Conservation (phyloP, 2,888 invertebrate genomes). For the Merodon equestris region DNA sequence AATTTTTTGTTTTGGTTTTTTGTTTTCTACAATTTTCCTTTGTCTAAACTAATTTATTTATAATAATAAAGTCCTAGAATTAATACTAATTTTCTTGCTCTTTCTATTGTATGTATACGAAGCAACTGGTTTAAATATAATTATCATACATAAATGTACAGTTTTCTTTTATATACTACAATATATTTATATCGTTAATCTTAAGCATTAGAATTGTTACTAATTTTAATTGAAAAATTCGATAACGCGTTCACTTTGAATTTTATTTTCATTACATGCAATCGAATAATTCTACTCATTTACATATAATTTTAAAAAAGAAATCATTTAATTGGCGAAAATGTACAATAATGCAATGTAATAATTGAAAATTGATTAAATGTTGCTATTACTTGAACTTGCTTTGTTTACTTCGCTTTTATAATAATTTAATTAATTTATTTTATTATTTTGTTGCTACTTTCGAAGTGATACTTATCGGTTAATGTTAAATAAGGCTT, state of each 20-base stretch:
- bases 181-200: constrained; percentile 39
- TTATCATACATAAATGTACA: constrained; percentile 60
- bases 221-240: constrained; percentile 64
- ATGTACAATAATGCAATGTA: no score
- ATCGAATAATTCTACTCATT: no score
- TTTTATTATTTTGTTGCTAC: no score
- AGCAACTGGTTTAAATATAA: constrained; percentile 61
- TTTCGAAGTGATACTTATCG: constrained; percentile 55
- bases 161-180: constrained; percentile 21
- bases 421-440: no score
- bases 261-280: constrained; percentile 11
- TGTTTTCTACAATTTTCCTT: constrained; percentile 53
- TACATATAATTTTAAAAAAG: constrained; percentile 29
- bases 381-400: no score
- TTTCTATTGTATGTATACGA: constrained; percentile 17
- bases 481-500: constrained; percentile 63
- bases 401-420: no score
- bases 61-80: constrained; percentile 60
- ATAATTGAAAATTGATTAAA: no score
- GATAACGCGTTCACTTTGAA: constrained; percentile 61
- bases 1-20: neutral
- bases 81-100: constrained; percentile 29
- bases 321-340: constrained; percentile 46
- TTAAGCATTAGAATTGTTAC: constrained; percentile 62
- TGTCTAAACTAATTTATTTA: constrained; percentile 48